phyloP scores from a whole-genome alignment of 2,888 invertebrate species.

The Drepanosiphum platanoidis region DNA sequence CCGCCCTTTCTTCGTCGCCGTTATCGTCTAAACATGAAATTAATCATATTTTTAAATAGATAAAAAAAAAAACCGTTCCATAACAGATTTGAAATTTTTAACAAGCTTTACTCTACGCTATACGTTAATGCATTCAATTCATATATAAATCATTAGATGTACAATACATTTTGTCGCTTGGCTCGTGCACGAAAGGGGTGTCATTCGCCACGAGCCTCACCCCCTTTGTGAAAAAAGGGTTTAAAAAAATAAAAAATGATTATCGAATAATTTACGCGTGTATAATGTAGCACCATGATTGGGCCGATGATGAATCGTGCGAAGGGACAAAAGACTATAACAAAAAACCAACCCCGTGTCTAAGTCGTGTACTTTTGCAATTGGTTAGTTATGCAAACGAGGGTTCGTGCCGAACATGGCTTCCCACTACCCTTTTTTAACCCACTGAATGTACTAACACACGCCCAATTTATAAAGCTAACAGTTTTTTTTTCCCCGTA shows the following conservation, averaged over 20 bases:
- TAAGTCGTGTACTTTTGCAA: slow-evolving; percentile 57
- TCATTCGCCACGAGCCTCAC: slow-evolving; percentile 45
- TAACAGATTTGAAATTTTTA: slow-evolving; percentile 43
- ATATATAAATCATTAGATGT: slow-evolving; percentile 52
- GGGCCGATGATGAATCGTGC: slow-evolving; percentile 54
- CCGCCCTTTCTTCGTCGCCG: slow-evolving; percentile 34
- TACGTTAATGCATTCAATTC: slow-evolving; percentile 35
- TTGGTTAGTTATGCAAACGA: slow-evolving; percentile 62
- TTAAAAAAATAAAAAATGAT: slow-evolving; percentile 56
- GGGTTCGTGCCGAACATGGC: slow-evolving; percentile 49
- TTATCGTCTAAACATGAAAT: slow-evolving; percentile 43
- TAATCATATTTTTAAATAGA: slow-evolving; percentile 23
- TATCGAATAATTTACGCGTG: slow-evolving; percentile 61
- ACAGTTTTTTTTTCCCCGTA: neutral
- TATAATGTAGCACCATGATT: slow-evolving; percentile 44
- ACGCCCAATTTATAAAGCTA: slow-evolving; percentile 52
- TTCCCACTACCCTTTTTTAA: slow-evolving; percentile 60
- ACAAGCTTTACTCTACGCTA: slow-evolving; percentile 14
- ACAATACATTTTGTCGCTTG: slow-evolving; percentile 44
- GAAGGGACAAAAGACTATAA: slow-evolving; percentile 46
- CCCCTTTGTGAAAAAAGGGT: slow-evolving; percentile 43
- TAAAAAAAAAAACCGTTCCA: slow-evolving; percentile 35
- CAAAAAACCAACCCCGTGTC: slow-evolving; percentile 40
- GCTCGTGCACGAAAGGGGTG: slow-evolving; percentile 58
- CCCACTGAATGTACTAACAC: slow-evolving; percentile 9